phyloP scores from a whole-genome alignment of 1,140 invertebrate species.

The Delia radicum region DNA sequence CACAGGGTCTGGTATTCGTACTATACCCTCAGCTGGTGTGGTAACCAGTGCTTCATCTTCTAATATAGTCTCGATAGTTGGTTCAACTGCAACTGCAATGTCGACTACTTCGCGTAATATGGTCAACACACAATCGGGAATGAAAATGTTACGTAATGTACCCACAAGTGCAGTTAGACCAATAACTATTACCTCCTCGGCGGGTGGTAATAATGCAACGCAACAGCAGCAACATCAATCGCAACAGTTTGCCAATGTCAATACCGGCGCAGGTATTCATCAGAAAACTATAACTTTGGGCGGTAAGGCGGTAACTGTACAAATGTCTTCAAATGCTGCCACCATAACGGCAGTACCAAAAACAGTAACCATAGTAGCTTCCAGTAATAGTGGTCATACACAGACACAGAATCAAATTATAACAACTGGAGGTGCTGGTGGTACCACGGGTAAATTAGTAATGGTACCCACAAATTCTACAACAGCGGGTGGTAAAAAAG shows the following conservation, averaged over 20 bases:
- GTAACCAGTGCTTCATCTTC: slow-evolving; percentile 62
- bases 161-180: slow-evolving; percentile 62
- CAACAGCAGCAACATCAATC: slow-evolving; percentile 29
- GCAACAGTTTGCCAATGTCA: slow-evolving; percentile 25
- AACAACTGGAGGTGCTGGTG: slow-evolving; percentile 55
- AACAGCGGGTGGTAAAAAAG: slow-evolving; percentile 33
- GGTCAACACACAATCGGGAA: slow-evolving; percentile 57
- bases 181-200: slow-evolving; percentile 69
- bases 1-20: slow-evolving; percentile 64
- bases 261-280: slow-evolving; percentile 26
- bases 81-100: slow-evolving; percentile 37
- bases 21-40: slow-evolving; percentile 44
- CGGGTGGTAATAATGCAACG: slow-evolving; percentile 16
- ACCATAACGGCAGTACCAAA: slow-evolving; percentile 38
- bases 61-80: slow-evolving; percentile 49
- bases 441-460: slow-evolving; percentile 43
- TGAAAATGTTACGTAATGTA: slow-evolving; percentile 68
- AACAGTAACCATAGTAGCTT: slow-evolving; percentile 50
- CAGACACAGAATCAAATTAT: slow-evolving; percentile 60
- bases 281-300: slow-evolving; percentile 66
- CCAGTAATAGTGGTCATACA: slow-evolving; percentile 18
- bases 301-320: slow-evolving; percentile 71
- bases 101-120: slow-evolving; percentile 49
- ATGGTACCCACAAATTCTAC: slow-evolving; percentile 46
- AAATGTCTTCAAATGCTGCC: slow-evolving; percentile 58